These are phyloP conservation scores for Asteroscopus sphinx DNA, from an alignment of 2,888 invertebrate species.

Conservation along the genomic window DNA sequence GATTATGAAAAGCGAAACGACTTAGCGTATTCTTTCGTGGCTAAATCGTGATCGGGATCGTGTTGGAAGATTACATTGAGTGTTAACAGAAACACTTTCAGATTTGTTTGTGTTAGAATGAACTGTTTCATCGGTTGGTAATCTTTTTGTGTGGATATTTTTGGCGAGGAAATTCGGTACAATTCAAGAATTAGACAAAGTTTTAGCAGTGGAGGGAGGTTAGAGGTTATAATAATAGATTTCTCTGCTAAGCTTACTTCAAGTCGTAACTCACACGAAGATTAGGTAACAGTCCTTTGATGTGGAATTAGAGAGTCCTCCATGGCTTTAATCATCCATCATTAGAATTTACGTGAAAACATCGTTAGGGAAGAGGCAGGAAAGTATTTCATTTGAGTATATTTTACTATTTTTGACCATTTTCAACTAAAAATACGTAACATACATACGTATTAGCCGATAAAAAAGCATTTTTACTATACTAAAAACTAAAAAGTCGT, in stretches of 20 bases:
- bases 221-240: not conserved
- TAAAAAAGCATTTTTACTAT: not conserved
- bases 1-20: slow-evolving; percentile 41
- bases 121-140: slow-evolving; percentile 19
- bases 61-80: slow-evolving; percentile 32
- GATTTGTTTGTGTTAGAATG: slow-evolving; percentile 32
- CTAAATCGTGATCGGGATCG: slow-evolving; percentile 27
- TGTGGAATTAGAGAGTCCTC: not conserved
- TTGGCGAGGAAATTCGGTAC: too few relatives aligned
- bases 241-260: not conserved
- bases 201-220: too few relatives aligned
- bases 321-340: not conserved
- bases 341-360: too few relatives aligned
- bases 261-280: not conserved
- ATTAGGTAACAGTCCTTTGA: not conserved
- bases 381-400: too few relatives aligned
- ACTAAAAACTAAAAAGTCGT: not conserved
- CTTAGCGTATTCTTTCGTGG: slow-evolving; percentile 31
- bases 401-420: too few relatives aligned
- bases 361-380: too few relatives aligned
- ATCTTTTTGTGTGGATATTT: slow-evolving; percentile 25
- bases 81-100: slow-evolving; percentile 32
- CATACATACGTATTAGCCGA: not conserved
- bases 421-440: too few relatives aligned
- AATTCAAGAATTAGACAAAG: too few relatives aligned